Conservation (phyloP, 2,797 vertebrate genomes). For the Bovichtus variegatus region DNA sequence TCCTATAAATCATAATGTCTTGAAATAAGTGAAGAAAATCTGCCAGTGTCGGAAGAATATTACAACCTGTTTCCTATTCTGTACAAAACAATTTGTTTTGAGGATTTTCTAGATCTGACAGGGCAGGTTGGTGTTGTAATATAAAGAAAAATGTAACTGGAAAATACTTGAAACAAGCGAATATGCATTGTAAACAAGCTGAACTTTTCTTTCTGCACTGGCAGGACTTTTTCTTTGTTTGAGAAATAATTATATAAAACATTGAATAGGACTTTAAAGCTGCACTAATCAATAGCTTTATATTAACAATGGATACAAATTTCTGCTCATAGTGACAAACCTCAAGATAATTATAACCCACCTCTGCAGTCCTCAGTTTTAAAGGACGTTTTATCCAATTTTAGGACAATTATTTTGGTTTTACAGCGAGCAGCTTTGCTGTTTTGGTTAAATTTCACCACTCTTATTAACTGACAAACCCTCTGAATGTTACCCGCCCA, state of each 20-base stretch:
- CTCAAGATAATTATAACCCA: not conserved
- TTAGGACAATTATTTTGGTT: not conserved
- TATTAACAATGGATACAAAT: not conserved
- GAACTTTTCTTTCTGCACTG: not conserved
- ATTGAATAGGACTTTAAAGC: not conserved
- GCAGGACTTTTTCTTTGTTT: not conserved
- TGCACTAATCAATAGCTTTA: not conserved
- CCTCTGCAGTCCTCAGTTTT: not conserved
- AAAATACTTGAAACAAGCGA: not conserved
- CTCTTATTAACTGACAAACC: not conserved
- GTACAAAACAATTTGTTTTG: not conserved
- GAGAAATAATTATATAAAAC: not conserved
- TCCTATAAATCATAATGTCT: not conserved
- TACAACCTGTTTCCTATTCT: not conserved
- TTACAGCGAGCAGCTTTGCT: not conserved
- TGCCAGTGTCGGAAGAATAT: not conserved
- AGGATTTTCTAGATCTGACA: not conserved
- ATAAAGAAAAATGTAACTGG: not conserved
- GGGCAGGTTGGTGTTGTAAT: not conserved
- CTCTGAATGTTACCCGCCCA: not conserved
- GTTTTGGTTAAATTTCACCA: no score
- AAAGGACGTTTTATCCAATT: not conserved
- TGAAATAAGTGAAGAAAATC: not conserved
- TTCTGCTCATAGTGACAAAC: no score
- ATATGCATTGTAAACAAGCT: not conserved